These are phyloP conservation scores for Acanthurus tractus DNA, from an alignment of 2,797 vertebrate genomes.

Conservation along the genomic window DNA sequence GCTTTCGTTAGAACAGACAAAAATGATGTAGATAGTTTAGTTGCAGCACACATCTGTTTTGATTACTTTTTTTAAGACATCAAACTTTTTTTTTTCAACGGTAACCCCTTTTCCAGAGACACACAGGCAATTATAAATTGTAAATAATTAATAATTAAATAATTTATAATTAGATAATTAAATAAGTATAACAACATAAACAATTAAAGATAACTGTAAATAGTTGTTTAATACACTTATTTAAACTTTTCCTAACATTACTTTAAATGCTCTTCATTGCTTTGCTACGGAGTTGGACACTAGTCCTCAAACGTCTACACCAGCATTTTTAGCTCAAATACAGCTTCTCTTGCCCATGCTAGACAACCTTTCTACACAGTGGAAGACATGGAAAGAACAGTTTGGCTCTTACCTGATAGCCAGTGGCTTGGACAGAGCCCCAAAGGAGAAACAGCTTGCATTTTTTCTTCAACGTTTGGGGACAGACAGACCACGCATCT, in stretches of 20 bases:
- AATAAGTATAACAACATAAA: too few relatives aligned
- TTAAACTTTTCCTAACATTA: slow-evolving; percentile 12
- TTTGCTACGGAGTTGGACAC: slow-evolving; percentile 21
- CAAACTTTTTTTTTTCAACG: slow-evolving; percentile 10
- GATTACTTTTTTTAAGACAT: not conserved
- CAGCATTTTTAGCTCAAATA: slow-evolving; percentile 68
- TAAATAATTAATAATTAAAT: not conserved
- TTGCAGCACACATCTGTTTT: not conserved
- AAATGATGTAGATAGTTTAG: not conserved
- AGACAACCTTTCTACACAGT: slow-evolving; percentile 74
- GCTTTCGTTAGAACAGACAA: not conserved
- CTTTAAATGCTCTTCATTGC: slow-evolving; percentile 28
- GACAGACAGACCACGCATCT: slow-evolving; percentile 77
- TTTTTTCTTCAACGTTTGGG: slow-evolving; percentile 80
- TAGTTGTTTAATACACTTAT: too few relatives aligned
- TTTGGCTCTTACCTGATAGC: slow-evolving; percentile 80
- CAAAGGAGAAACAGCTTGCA: slow-evolving; percentile 83
- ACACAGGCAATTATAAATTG: slow-evolving; percentile 10
- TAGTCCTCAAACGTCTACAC: slow-evolving; percentile 36
- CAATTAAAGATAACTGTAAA: too few relatives aligned
- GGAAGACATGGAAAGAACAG: slow-evolving; percentile 82
- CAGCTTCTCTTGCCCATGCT: slow-evolving; percentile 75
- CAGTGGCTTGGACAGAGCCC: slow-evolving; percentile 82
- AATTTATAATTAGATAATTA: too few relatives aligned
- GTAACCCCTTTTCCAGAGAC: slow-evolving; percentile 20